Evolutionary conservation across 2,888 invertebrate genomes (phyloP), one percentile per base, ranked within the genome.

Genomic region (Lordiphosa andalusiaca): DNA sequence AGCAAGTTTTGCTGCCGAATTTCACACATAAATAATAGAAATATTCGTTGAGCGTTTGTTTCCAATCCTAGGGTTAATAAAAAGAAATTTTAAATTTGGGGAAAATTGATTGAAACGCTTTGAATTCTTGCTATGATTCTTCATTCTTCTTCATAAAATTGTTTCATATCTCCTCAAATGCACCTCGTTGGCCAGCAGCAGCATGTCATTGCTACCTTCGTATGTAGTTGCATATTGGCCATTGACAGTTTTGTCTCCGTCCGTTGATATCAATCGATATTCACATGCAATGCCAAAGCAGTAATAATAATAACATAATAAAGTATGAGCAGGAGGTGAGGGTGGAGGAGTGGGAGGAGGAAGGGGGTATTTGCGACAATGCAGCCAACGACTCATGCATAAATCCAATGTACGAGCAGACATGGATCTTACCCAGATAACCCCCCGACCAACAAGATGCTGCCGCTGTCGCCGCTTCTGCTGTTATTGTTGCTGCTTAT

Each of bases 301-400:
- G 30, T 10, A 30, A 30, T 30, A 30, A 33, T 44, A 44, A 44
- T 33, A 33, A 33, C 33, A 44, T 44, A 16, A 30, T 33, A 16
- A 30, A 30, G 10, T 9, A 10, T 16, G 16, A 16, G 16, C 16
- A 16, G 16, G 16, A 16, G 16, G 16, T 1, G 10, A 30, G 4
- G 30, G 30, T 2, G 30, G 30, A 3, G 30, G 10, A 10, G 10
- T 1, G 10, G 30, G 9, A 3, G 9, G 30, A 10, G 4, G 10
- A 30, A 30, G 30, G 3, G 30, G 16, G 19, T 39, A 62, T 62
- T 44, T 36, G 48, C 36, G 23, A 41, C 54, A 53, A 52, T 57
- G 33, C 38, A 52, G 35, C 41, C 33, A 52, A 41, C 51, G 53
- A 47, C 61, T 49, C 53, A 51, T 62, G 72, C 78, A 78, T 62